Percentiles rank a stretch among this genome's conserved stretches.
These are phyloP conservation scores for Aquatica leii DNA, from an alignment of 2,888 invertebrate species.

Conservation along the genomic window DNA sequence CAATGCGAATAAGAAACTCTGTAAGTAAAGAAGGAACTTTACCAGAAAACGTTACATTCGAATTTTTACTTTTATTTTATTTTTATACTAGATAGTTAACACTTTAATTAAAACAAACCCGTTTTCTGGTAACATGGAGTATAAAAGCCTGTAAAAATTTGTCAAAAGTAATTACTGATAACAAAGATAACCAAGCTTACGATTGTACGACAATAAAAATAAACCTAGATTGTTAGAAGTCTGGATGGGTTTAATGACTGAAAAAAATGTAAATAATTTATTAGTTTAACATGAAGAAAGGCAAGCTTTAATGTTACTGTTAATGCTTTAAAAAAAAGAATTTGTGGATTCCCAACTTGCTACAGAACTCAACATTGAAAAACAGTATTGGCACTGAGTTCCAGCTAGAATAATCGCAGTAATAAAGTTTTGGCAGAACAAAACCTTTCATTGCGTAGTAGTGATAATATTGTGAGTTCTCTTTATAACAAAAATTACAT, in stretches of 20 bases:
- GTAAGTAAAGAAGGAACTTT: no score
- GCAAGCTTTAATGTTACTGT: neutral
- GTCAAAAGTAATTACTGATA: no score
- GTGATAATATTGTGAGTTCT: neutral
- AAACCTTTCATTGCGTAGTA: neutral
- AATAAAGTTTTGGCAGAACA: neutral
- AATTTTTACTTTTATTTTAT: no score
- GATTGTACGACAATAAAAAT: no score
- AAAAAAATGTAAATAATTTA: neutral
- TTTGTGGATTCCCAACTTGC: neutral
- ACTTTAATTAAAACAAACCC: no score
- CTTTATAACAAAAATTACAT: neutral
- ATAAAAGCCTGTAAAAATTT: no score
- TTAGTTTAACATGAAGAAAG: neutral
- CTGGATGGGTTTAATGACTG: neutral
- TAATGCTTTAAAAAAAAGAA: neutral
- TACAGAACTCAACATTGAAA: neutral
- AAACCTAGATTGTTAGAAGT: no score
- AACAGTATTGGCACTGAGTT: neutral
- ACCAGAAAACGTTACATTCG: no score
- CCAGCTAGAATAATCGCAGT: neutral
- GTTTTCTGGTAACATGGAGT: no score
- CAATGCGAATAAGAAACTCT: no score
- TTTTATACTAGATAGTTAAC: no score
- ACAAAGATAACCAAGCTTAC: no score